A percentile compares a stretch with the other conserved stretches of the same genome.
Evolutionary conservation across 2,113 vertebrate species (phyloP).

Genomic region (Lamprologus tigripictilis): DNA sequence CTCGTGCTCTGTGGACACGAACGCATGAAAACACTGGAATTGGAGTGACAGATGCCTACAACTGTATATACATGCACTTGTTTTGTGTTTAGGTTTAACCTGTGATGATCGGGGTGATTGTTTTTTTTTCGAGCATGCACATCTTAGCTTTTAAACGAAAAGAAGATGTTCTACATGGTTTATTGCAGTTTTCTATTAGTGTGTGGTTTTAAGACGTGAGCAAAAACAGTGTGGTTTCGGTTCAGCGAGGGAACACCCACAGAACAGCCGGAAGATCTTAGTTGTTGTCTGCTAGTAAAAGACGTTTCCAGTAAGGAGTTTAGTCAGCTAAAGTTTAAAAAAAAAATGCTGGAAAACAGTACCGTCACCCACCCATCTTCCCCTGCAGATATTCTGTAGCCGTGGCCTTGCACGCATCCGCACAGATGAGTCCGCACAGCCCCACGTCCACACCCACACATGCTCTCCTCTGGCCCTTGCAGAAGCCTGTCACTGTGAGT

Average conservation of each 20-base stretch:
- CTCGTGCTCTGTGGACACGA: not conserved
- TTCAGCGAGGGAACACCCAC: not conserved
- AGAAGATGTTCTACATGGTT: not conserved
- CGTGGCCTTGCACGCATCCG: not conserved
- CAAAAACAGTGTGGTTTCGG: not conserved
- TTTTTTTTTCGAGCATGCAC: not conserved
- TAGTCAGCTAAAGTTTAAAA: not conserved
- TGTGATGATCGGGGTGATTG: not conserved
- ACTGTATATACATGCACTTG: not conserved
- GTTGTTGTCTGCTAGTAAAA: not conserved
- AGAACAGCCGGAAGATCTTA: not conserved
- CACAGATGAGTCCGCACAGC: not conserved
- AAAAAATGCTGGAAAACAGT: not conserved
- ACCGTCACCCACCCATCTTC: not conserved
- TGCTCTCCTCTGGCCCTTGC: slow-evolving; percentile 28
- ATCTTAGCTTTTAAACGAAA: not conserved
- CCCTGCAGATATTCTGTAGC: not conserved
- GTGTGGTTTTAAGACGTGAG: not conserved
- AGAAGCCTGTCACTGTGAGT: slow-evolving; percentile 63
- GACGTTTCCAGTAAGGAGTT: not conserved
- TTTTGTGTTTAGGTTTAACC: slow-evolving; percentile 5
- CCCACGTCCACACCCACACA: slow-evolving; percentile 9
- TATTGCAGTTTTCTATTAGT: not conserved
- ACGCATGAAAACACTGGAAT: not conserved
- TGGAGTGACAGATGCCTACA: not conserved